Conservation (phyloP, 1,140 invertebrate genomes). For the Heterodera schachtii region DNA sequence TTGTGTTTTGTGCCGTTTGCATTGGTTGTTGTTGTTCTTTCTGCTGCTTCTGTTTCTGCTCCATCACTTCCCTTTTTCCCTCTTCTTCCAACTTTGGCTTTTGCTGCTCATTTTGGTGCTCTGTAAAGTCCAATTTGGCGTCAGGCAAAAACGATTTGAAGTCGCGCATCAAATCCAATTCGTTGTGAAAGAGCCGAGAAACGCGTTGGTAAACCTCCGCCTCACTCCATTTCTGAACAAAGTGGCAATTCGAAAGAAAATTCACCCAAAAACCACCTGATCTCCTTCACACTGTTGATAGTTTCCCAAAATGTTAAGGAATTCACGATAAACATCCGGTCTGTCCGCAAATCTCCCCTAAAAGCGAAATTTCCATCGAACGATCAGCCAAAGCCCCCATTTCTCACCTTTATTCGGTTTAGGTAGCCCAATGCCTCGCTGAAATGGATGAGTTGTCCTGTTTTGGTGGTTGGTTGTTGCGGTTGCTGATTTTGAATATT, state of each 20-base stretch:
- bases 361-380: constrained; percentile 1
- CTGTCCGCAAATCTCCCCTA: constrained; percentile 41
- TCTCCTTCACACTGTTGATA: constrained; percentile 28
- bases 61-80: constrained; percentile 1
- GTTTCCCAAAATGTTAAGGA: constrained; percentile 39
- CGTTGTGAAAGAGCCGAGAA: constrained; percentile 34
- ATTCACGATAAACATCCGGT: constrained; percentile 43
- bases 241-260: background rate
- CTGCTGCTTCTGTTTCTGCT: background rate
- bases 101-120: background rate
- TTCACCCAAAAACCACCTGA: background rate
- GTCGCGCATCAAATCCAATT: constrained; percentile 45
- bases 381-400: background rate
- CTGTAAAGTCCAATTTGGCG: constrained; percentile 30
- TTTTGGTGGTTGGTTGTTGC: constrained; percentile 26
- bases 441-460: constrained; percentile 38
- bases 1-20: background rate
- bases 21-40: background rate
- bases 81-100: background rate
- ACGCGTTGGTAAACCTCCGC: constrained; percentile 37
- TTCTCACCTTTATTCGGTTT: constrained; percentile 37
- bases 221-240: constrained; percentile 27
- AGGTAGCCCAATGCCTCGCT: constrained; percentile 43
- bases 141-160: constrained; percentile 47
- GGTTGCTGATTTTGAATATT: background rate